Evolutionary conservation across 1,140 invertebrate species (phyloP).

Genomic region (Drosophila kepulauana): DNA sequence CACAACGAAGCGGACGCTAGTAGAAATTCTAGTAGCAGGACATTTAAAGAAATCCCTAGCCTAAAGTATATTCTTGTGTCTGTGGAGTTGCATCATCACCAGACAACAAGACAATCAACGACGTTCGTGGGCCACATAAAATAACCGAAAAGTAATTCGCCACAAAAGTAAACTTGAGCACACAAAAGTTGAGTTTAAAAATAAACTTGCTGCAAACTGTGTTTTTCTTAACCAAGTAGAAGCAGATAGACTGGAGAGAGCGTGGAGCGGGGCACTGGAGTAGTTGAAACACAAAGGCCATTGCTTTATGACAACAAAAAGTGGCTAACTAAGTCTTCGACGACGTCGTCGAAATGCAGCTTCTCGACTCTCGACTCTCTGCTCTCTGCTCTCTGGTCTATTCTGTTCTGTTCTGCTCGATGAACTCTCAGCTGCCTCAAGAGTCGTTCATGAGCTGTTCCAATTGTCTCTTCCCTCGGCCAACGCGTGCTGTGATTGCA

Average conservation of each 20-base stretch:
- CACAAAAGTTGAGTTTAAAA: slow-evolving; percentile 80
- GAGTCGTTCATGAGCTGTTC: slow-evolving; percentile 40
- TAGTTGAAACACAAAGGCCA: slow-evolving; percentile 75
- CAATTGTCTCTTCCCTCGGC: slow-evolving; percentile 9
- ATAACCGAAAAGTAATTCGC: slow-evolving; percentile 79
- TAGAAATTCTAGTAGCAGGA: background rate
- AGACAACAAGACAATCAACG: slow-evolving; percentile 71
- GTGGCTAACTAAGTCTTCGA: slow-evolving; percentile 76
- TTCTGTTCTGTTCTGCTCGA: slow-evolving; percentile 18
- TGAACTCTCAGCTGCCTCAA: slow-evolving; percentile 30
- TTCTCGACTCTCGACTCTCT: slow-evolving; percentile 3
- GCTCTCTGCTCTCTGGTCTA: slow-evolving; percentile 6
- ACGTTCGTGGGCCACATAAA: slow-evolving; percentile 65
- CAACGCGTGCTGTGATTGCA: slow-evolving; percentile 40
- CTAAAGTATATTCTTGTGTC: slow-evolving; percentile 17
- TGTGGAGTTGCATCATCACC: slow-evolving; percentile 29
- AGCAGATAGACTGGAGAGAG: background rate
- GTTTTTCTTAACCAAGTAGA: slow-evolving; percentile 42
- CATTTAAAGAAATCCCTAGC: slow-evolving; percentile 11
- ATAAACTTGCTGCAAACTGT: slow-evolving; percentile 75
- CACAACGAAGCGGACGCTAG: slow-evolving; percentile 41
- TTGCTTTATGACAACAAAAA: slow-evolving; percentile 72
- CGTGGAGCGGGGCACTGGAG: background rate
- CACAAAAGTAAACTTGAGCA: slow-evolving; percentile 76
- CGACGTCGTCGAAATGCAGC: slow-evolving; percentile 30